Evolutionary conservation across 2,113 vertebrate species (phyloP).

Genomic region (Cettia cetti): DNA sequence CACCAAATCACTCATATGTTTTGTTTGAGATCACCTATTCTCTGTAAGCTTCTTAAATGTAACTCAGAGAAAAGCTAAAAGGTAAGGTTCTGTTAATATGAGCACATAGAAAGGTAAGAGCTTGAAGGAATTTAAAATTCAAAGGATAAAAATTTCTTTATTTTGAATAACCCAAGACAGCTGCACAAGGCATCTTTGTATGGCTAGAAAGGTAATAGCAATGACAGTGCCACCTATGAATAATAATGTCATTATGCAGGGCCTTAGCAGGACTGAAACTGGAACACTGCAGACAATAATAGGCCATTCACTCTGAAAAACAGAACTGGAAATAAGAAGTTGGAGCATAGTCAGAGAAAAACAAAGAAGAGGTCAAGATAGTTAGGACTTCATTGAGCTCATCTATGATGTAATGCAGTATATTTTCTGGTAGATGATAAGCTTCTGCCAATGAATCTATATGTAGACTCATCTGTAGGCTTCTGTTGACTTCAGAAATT

Average conservation of each 20-base stretch:
- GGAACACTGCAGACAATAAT: not conserved
- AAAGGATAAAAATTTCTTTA: not conserved
- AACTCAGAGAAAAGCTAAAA: not conserved
- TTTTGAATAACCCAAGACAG: not conserved
- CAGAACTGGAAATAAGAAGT: not conserved
- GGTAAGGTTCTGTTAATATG: not conserved
- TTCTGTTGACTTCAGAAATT: not conserved
- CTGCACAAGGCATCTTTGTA: not conserved
- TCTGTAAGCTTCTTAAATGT: not conserved
- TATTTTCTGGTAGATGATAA: not conserved
- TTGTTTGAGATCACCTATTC: not conserved
- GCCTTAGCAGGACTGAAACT: not conserved
- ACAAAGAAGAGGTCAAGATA: not conserved
- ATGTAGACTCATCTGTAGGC: not conserved
- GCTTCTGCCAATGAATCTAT: not conserved
- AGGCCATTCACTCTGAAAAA: not conserved
- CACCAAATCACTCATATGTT: not conserved
- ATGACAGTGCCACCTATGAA: not conserved
- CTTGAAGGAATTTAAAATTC: not conserved
- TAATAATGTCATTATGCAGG: not conserved
- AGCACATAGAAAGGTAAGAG: not conserved
- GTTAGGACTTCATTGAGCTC: not conserved
- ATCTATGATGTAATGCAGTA: not conserved
- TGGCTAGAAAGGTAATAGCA: not conserved
- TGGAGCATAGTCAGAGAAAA: not conserved